phyloP scores from a whole-genome alignment of 92 coral and sea anemone species.

The Virgularia gustaviana region DNA sequence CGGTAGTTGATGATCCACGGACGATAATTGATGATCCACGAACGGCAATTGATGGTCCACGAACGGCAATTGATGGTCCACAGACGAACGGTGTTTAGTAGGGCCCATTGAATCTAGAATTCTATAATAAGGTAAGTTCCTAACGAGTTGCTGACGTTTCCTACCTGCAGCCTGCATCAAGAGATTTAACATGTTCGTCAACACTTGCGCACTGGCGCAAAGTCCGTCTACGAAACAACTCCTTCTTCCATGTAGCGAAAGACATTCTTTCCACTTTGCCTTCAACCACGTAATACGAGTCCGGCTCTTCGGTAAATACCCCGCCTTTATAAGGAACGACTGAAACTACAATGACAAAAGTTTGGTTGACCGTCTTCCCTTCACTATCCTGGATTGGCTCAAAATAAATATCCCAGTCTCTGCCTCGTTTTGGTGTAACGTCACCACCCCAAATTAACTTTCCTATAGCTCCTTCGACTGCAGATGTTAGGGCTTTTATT shows the following conservation, averaged over 20 bases:
- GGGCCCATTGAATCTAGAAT: too few relatives aligned
- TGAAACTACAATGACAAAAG: constrained; percentile 38
- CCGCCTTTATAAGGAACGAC: constrained; percentile 45
- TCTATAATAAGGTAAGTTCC: too few relatives aligned
- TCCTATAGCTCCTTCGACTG: constrained; percentile 25
- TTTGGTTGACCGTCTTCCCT: constrained; percentile 8
- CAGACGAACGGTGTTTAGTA: too few relatives aligned
- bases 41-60: too few relatives aligned
- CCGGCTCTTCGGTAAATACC: constrained; percentile 39
- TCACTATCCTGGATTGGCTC: constrained; percentile 46
- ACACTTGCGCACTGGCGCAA: not conserved
- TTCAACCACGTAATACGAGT: constrained; percentile 48
- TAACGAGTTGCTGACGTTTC: too few relatives aligned
- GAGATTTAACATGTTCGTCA: not conserved
- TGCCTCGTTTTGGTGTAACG: constrained; percentile 32
- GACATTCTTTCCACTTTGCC: constrained; percentile 25
- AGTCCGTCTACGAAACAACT: constrained; percentile 20
- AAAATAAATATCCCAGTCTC: constrained; percentile 49
- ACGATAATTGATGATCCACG: too few relatives aligned
- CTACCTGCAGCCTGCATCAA: too few relatives aligned
- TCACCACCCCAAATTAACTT: constrained; percentile 41
- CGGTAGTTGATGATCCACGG: too few relatives aligned
- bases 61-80: too few relatives aligned
- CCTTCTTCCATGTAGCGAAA: constrained; percentile 27
- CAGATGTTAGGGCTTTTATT: not conserved